phyloP scores from a whole-genome alignment of 2,113 vertebrate genomes.

The Willisornis vidua region DNA sequence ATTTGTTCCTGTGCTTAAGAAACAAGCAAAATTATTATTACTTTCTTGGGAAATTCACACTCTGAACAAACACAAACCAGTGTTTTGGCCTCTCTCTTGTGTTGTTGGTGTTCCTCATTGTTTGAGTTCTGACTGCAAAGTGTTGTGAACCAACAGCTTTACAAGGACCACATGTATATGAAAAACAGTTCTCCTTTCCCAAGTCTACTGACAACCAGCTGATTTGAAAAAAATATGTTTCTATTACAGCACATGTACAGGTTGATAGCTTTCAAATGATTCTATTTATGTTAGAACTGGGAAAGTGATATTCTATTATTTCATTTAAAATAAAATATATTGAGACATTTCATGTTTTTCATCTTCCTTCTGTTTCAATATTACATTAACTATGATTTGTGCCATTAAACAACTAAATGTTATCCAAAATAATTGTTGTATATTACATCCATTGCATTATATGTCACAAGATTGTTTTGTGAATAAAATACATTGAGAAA shows the following conservation, averaged over 20 bases:
- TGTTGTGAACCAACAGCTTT: not conserved
- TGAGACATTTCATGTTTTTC: constrained; percentile 1
- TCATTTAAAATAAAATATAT: not conserved
- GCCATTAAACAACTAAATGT: not conserved
- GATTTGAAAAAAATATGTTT: not conserved
- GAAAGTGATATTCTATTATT: constrained; percentile 11
- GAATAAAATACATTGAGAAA: constrained; percentile 12
- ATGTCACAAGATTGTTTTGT: not conserved
- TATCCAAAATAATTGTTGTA: not conserved
- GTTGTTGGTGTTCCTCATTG: not conserved
- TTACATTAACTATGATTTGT: constrained; percentile 8
- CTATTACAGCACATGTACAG: not conserved
- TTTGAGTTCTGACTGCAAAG: not conserved
- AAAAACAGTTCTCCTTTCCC: not conserved
- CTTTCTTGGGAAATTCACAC: not conserved
- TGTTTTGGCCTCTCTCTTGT: not conserved
- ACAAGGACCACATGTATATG: not conserved
- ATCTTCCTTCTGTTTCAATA: not conserved
- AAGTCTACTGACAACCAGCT: not conserved
- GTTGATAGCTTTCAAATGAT: not conserved
- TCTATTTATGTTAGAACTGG: not conserved
- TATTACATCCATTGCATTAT: not conserved
- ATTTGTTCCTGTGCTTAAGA: not conserved
- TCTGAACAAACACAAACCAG: not conserved
- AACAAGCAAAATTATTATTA: not conserved